Conservation (phyloP, 1,140 invertebrate genomes). For the Cotesia typhae region DNA sequence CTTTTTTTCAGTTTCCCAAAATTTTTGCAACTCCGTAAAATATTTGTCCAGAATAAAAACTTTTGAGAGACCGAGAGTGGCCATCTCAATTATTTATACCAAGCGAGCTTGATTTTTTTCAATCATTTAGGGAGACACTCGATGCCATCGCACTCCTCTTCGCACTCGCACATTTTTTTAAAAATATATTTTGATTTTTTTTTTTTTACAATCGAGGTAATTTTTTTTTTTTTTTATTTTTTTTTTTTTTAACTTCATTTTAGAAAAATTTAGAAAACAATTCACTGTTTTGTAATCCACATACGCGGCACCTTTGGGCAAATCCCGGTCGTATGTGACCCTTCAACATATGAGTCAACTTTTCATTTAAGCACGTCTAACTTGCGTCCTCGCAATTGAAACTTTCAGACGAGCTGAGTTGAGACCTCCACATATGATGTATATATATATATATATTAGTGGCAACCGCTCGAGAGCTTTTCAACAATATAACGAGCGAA, state of each 20-base stretch:
- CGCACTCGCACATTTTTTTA: constrained; percentile 59
- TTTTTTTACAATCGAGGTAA: neutral
- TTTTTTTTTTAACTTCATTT: neutral
- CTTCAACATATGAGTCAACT: neutral
- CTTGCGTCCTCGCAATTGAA: neutral
- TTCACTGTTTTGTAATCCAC: too few species aligned
- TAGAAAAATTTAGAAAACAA: too few species aligned
- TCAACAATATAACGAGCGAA: neutral
- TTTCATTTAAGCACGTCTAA: constrained; percentile 1
- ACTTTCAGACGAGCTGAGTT: neutral
- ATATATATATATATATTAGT: too few species aligned
- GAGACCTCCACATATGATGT: too few species aligned
- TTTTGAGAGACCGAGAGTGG: constrained; percentile 92
- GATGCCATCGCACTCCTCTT: constrained; percentile 48
- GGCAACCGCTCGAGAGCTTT: neutral
- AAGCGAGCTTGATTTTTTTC: neutral
- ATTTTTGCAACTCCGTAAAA: constrained; percentile 94
- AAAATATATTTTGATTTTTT: neutral
- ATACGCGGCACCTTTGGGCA: too few species aligned
- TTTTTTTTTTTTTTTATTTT: neutral
- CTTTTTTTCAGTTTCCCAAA: constrained; percentile 96
- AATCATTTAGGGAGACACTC: constrained; percentile 6
- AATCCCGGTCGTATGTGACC: too few species aligned
- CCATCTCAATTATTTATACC: constrained; percentile 70
- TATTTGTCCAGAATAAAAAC: constrained; percentile 98